Evolutionary conservation across 2,113 vertebrate genomes (phyloP), one percentile per base, ranked within the genome.

Genomic region (Rhabdornis inornatus): DNA sequence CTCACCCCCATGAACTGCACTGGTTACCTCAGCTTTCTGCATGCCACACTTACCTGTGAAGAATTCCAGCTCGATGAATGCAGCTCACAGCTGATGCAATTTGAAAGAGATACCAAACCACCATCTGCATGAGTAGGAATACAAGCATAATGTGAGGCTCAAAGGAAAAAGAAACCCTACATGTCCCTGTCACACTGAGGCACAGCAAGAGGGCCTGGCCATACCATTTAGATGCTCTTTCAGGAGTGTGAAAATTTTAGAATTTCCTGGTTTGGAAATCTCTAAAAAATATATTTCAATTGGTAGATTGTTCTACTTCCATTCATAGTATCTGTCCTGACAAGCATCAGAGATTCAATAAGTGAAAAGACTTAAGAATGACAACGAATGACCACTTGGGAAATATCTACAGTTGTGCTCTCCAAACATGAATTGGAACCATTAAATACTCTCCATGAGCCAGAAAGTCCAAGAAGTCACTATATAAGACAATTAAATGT

Each of bases 71-170:
- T 96, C 99, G 99, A 96, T 99, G 99, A 96, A 99, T 99, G 95
- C 99, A 98, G 92, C 98, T 98, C 85, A 99, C 99, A 16, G 99
- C 99, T 91, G 99, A 99, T 39, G 98, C 98, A 90, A 99, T 99
- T 96, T 99, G 99, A 96, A 99, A 99, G n/a, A 99, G 97, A 94
- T 99, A 99, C 99, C 99, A 99, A 71, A 99, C 90, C 66, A 99
- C 99, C 96, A 99, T 98, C 99, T 99, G 89, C 69, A 97, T 37
- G 94, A 53, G 88, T 16, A 97, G 79, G 68, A 96, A 83, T 71
- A 85, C 21, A 84, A 65, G 20, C 20, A 24, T 56, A 55, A 92
- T 1, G 7, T 57, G 57, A 93, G 40, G 40, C 21, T 64, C 11
- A 4, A 68, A 91, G 71, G 33, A 77, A 64, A 9, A 49, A 49